Conservation (phyloP, 2,888 invertebrate genomes). For the Apoderus coryli region DNA sequence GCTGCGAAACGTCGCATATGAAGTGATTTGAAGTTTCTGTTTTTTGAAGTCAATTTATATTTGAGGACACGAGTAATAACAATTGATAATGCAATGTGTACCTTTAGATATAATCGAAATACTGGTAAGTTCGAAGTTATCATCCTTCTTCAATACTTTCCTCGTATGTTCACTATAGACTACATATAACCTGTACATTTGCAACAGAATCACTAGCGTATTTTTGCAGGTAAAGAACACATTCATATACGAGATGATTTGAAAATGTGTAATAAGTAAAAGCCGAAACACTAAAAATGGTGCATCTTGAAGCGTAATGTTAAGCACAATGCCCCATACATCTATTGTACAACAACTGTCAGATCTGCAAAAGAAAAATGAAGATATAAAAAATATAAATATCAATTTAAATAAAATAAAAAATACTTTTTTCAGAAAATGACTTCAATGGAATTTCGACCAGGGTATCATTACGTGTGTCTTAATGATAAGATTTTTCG, state of each 20-base stretch:
- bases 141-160: slow-evolving; percentile 27
- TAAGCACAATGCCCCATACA: slow-evolving; percentile 77
- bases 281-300: slow-evolving; percentile 78
- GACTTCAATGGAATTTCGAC: no score
- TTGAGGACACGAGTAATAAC: no score
- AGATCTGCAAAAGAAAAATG: slow-evolving; percentile 27
- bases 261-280: slow-evolving; percentile 73
- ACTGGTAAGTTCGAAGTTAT: slow-evolving; percentile 31
- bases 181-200: slow-evolving; percentile 65
- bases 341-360: slow-evolving; percentile 77
- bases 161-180: slow-evolving; percentile 54
- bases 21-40: no score
- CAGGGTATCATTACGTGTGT: no score
- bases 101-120: slow-evolving; percentile 40
- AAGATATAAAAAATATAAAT: slow-evolving; percentile 4
- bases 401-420: slow-evolving; percentile 4
- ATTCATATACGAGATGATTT: slow-evolving; percentile 87
- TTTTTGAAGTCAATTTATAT: no score
- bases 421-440: no score
- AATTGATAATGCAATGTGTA: no score
- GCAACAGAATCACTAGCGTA: slow-evolving; percentile 73
- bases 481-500: no score
- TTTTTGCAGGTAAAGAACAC: slow-evolving; percentile 93
- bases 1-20: no score
- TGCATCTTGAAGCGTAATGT: slow-evolving; percentile 74